Evolutionary conservation across 2,888 invertebrate genomes (phyloP).

Genomic region (Ypsolopha sequella): DNA sequence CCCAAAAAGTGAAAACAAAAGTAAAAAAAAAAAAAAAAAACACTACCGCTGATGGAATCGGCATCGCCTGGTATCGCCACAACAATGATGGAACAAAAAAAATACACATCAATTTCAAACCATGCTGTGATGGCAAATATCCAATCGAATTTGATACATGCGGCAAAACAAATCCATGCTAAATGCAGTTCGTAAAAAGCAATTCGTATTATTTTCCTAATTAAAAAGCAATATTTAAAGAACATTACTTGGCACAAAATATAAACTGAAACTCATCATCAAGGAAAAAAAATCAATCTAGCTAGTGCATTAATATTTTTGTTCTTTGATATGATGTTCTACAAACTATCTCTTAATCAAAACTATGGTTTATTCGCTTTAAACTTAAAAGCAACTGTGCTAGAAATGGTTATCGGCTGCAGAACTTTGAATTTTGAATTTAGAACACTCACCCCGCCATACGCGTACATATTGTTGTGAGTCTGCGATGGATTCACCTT

Average conservation of each 20-base stretch:
- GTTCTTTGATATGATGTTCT: no score
- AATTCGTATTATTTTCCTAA: no score
- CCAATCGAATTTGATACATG: not conserved
- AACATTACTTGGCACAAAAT: no score
- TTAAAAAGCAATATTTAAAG: no score
- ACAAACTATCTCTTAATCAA: no score
- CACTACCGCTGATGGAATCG: constrained; percentile 78
- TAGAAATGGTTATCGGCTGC: not conserved
- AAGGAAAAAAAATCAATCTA: no score
- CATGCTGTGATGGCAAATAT: constrained; percentile 41
- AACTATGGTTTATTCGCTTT: not conserved
- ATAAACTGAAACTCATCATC: no score
- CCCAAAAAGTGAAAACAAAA: constrained; percentile 15
- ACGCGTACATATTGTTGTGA: constrained; percentile 98
- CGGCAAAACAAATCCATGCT: not conserved
- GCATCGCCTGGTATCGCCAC: constrained; percentile 74
- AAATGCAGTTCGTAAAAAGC: not conserved
- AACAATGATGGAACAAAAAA: constrained; percentile 63
- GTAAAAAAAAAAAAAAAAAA: constrained; percentile 51
- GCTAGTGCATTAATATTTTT: no score
- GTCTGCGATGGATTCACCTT: constrained; percentile 99
- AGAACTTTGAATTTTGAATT: no score
- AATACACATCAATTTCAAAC: constrained; percentile 41
- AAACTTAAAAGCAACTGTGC: not conserved
- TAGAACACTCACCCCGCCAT: constrained; percentile 84